Base-by-base conservation (phyloP, 1,140 invertebrate genomes). In the Drosophila athabasca region DNA sequence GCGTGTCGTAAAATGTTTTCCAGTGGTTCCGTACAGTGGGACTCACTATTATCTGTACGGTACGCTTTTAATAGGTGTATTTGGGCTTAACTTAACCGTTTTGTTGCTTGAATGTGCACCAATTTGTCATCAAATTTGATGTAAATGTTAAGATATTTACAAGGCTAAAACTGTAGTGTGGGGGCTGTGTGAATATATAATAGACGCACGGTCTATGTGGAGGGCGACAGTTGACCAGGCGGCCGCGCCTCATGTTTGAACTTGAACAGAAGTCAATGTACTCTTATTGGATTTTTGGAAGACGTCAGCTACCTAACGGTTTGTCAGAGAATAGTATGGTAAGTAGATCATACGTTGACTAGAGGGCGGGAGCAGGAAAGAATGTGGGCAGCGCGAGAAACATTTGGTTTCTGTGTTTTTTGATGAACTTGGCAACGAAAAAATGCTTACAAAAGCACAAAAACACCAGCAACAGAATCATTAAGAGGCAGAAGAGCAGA, bases 371-470 rank as follows among this genome's bases (percentile, higher is more conserved):
- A 39, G 35, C 11, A 13, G 35, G 11, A 39, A 13, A 4, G 35
- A 57, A 57, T 43, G 41, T 57, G 43, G 8, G 43, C 54, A 57
- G 15, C 44, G 41, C 60, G 31, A 51, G 35, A 50, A 43, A 39
- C 44, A 49, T 19, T 39, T 39, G 13, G 35, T 13, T 39, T 13
- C 13, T 39, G 35, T 39, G 35, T 39, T 58, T 73, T 65, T 24
- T 66, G 53, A 66, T 75, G 79, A 88, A 88, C 83, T 88, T 88
- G 83, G 83, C 84, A 88, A 64, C 61, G 76, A 88, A 72, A 59
- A 75, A 64, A 57, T 29, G 54, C 46, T 76, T 52, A 68, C 76
- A 73, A 62, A 49, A 55, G 62, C 60, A 55, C 19, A 61, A 76
- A 61, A 73, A 58, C 46, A 61, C 62, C 22, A 67, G 50, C 39